Evolutionary conservation across 2,888 invertebrate species (phyloP).

Genomic region (Leptura quadrifasciata): DNA sequence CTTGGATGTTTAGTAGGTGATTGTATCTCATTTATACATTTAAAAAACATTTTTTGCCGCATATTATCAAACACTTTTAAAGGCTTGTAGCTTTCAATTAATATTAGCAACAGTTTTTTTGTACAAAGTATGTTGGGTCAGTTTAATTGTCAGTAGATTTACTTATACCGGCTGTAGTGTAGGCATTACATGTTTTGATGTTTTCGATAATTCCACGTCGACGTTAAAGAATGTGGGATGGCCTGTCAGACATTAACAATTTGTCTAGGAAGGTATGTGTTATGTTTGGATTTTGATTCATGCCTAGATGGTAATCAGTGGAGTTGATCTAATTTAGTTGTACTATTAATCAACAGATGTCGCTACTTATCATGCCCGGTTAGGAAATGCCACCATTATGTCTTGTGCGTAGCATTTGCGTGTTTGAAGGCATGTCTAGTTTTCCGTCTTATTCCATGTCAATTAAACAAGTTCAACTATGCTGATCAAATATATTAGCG

Average conservation of each 20-base stretch:
- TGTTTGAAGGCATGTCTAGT: constrained; percentile 55
- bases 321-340: constrained; percentile 55
- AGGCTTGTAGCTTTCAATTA: not conserved
- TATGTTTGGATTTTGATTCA: constrained; percentile 45
- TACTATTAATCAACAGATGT: constrained; percentile 61
- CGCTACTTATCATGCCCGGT: constrained; percentile 59
- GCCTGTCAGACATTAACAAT: constrained; percentile 37
- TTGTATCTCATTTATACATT: not conserved
- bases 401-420: constrained; percentile 53
- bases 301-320: constrained; percentile 52
- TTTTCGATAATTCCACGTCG: constrained; percentile 34
- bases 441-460: constrained; percentile 58
- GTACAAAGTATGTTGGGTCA: not conserved
- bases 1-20: not conserved
- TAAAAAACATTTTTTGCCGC: not conserved
- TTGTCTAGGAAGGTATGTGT: constrained; percentile 38
- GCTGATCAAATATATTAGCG: constrained; percentile 43
- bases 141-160: not conserved
- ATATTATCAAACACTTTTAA: not conserved
- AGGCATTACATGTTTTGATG: constrained; percentile 25
- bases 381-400: constrained; percentile 57
- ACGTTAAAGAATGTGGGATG: constrained; percentile 49
- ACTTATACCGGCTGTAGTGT: constrained; percentile 1
- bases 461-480: constrained; percentile 52
- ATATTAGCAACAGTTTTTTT: constrained; percentile 2